Evolutionary conservation across 2,888 invertebrate species (phyloP).

Genomic region (Eupithecia vulgata): DNA sequence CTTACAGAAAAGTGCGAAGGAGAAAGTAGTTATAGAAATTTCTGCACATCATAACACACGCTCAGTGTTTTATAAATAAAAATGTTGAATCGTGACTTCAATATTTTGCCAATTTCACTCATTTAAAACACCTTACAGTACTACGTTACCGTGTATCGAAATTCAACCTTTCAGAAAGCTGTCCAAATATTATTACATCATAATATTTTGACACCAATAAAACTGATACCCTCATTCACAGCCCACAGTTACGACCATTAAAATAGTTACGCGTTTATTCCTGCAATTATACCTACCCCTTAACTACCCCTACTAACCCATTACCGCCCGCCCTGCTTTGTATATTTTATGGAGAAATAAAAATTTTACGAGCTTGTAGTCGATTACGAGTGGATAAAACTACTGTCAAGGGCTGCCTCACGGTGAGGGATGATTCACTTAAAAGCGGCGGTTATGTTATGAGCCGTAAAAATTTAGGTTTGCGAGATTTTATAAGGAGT

Average conservation of each 20-base stretch:
- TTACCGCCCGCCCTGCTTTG: constrained; percentile 24
- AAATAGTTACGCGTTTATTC: constrained; percentile 21
- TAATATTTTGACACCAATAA: constrained; percentile 36
- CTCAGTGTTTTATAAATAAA: background rate
- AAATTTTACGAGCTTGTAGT: constrained; percentile 47
- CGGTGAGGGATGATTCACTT: constrained; percentile 25
- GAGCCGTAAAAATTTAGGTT: background rate
- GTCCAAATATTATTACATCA: background rate
- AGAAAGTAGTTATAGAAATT: background rate
- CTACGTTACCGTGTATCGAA: no score
- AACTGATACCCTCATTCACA: constrained; percentile 20
- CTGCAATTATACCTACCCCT: constrained; percentile 30
- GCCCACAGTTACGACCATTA: constrained; percentile 24
- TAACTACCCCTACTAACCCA: constrained; percentile 38
- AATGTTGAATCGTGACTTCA: background rate
- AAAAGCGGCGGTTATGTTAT: constrained; percentile 19
- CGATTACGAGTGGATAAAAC: constrained; percentile 40
- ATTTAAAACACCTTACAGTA: background rate
- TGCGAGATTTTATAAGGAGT: background rate
- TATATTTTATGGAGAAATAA: constrained; percentile 49
- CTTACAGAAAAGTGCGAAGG: background rate
- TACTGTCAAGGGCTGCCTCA: constrained; percentile 13
- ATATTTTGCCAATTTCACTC: background rate
- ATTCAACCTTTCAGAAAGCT: background rate
- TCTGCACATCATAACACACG: background rate